Evolutionary conservation across 2,888 invertebrate species (phyloP), one percentile per base, ranked within the genome.

Genomic region (Folsomia manolachei): DNA sequence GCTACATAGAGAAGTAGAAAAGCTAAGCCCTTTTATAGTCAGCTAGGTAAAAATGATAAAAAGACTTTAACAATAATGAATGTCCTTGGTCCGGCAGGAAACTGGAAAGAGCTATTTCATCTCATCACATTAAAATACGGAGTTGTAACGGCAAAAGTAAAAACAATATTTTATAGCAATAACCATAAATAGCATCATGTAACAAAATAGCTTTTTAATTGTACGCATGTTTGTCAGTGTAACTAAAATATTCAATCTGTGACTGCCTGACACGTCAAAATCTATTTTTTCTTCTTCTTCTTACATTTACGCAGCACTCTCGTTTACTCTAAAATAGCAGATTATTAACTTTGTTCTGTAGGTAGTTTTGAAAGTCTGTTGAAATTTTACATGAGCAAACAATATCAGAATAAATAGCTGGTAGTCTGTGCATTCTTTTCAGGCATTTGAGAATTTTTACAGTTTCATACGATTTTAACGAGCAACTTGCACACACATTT

Each of bases 331-430:
- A 74, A 73, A 76, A 74, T 71, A 67, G 67, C 56, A 66, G 66
- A 51, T n/a, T n/a, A n/a, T 67, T 67, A 67, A 19, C 23, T 24
- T 62, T 7, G 2, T 7, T 67, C 67, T 67, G 56, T 56, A 67
- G 56, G 19, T 56, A n/a, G n/a, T 56, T 56, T 56, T 56, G 56
- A 66, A 67, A 67, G 67, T 67, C 67, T 67, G 70, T 76, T 73
- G 72, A 76, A 75, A 76, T 76, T n/a, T n/a, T 76, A 76, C 75
- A 76, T 76, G 75, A 76, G 75, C 75, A 76, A 76, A 76, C 53
- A 71, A 73, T 73, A 76, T 76, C 75, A 73, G 71, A 76, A 73
- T 56, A 71, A 71, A 67, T 70, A 73, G 71, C 73, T 69, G 27
- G 71, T 75, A 70, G 75, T 76, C 73, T 76, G 75, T 76, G 75